Evolutionary conservation across 2,888 invertebrate genomes (phyloP).

Genomic region (Andrena flavipes): DNA sequence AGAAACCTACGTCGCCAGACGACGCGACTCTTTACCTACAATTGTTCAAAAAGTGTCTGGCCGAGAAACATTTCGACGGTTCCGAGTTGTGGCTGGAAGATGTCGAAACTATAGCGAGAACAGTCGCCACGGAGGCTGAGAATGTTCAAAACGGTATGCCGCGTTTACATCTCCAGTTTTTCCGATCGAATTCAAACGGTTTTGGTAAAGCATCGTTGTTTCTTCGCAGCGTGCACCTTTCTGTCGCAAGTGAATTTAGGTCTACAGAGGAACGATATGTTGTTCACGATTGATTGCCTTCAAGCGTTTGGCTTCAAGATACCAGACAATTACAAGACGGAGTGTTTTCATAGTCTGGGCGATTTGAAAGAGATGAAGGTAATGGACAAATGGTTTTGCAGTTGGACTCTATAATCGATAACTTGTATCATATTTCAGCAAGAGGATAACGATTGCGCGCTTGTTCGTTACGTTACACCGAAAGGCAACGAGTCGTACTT

Average conservation of each 20-base stretch:
- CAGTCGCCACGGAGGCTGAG: slow-evolving; percentile 85
- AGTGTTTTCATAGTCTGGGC: slow-evolving; percentile 71
- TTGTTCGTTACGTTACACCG: slow-evolving; percentile 75
- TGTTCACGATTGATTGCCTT: slow-evolving; percentile 73
- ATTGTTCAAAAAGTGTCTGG: slow-evolving; percentile 85
- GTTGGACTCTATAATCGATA: background rate
- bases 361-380: slow-evolving; percentile 71
- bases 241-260: slow-evolving; percentile 77
- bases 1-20: slow-evolving; percentile 84
- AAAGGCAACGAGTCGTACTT: slow-evolving; percentile 76
- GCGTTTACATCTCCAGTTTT: background rate
- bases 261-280: slow-evolving; percentile 72
- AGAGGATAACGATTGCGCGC: slow-evolving; percentile 71
- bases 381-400: background rate
- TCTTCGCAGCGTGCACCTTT: slow-evolving; percentile 73
- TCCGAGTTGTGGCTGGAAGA: slow-evolving; percentile 88
- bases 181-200: too few species aligned
- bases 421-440: slow-evolving; percentile 51
- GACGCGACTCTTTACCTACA: slow-evolving; percentile 86
- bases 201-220: background rate
- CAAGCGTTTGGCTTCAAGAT: slow-evolving; percentile 71
- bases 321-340: slow-evolving; percentile 66
- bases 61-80: slow-evolving; percentile 85
- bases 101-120: slow-evolving; percentile 85
- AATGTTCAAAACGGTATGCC: slow-evolving; percentile 84